These are phyloP conservation scores for Actenoides hombroni DNA, from an alignment of 2,113 vertebrate species.

Conservation along the genomic window DNA sequence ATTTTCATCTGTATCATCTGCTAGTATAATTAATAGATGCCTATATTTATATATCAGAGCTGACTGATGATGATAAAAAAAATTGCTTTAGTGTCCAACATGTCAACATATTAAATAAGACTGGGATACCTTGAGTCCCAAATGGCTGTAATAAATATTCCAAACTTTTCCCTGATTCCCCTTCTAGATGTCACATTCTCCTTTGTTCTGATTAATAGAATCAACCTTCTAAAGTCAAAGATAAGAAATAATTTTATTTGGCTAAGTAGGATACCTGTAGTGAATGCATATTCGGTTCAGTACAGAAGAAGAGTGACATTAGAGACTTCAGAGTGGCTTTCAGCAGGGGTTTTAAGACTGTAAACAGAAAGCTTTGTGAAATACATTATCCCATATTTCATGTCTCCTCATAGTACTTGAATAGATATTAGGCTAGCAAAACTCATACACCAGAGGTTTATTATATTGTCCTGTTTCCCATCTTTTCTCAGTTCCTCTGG, in stretches of 20 bases:
- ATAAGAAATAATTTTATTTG: conserved; percentile 11
- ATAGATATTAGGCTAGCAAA: background rate
- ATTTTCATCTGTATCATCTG: background rate
- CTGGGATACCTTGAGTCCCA: background rate
- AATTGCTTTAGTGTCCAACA: background rate
- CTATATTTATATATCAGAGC: conserved; percentile 16
- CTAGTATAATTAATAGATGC: conserved; percentile 23
- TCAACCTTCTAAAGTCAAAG: conserved; percentile 8
- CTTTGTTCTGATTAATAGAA: conserved; percentile 43
- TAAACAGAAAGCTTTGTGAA: background rate
- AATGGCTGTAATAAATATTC: conserved; percentile 42
- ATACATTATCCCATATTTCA: background rate
- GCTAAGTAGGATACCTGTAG: background rate
- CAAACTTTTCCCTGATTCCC: background rate
- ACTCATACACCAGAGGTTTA: background rate
- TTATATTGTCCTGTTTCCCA: background rate
- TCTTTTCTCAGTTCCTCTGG: background rate
- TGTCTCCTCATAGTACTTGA: background rate
- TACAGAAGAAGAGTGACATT: background rate
- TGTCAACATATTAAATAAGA: conserved; percentile 28
- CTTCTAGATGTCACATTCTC: background rate
- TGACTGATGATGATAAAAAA: conserved; percentile 35
- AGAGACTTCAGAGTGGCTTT: background rate
- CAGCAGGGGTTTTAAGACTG: background rate
- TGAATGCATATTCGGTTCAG: background rate